Percentiles rank a stretch among this genome's conserved stretches.
Evolutionary conservation across 1,140 invertebrate genomes (phyloP).

Genomic region (Tribolium madens): DNA sequence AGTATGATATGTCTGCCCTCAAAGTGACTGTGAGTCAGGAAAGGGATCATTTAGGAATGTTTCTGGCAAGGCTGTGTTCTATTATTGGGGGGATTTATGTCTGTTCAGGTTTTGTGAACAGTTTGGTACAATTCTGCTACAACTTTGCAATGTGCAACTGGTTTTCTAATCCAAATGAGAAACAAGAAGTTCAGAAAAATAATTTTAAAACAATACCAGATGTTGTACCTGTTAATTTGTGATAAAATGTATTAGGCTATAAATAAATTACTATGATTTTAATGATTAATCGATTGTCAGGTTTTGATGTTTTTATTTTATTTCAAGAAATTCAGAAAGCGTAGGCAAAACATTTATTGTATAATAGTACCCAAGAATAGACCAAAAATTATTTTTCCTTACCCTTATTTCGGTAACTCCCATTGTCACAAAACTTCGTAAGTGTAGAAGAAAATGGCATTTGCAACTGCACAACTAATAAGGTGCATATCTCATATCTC

Average conservation of each 20-base stretch:
- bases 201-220: slow-evolving; percentile 32
- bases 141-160: slow-evolving; percentile 64
- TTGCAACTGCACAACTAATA: too few relatives aligned
- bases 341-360: too few relatives aligned
- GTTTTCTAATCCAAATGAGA: slow-evolving; percentile 18
- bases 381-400: too few relatives aligned
- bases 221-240: slow-evolving; percentile 47
- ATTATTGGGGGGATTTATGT: slow-evolving; percentile 93
- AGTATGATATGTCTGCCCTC: slow-evolving; percentile 92
- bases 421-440: too few relatives aligned
- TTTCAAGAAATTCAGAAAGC: too few relatives aligned
- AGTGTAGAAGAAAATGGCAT: too few relatives aligned
- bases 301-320: too few relatives aligned
- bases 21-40: slow-evolving; percentile 89
- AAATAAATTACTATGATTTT: neutral
- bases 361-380: too few relatives aligned
- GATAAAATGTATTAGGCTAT: slow-evolving; percentile 14
- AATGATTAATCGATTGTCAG: too few relatives aligned
- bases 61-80: slow-evolving; percentile 88
- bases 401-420: too few relatives aligned
- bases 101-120: slow-evolving; percentile 73
- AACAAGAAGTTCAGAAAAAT: slow-evolving; percentile 28
- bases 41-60: slow-evolving; percentile 82
- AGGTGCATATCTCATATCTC: too few relatives aligned
- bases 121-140: slow-evolving; percentile 65